These are phyloP conservation scores for Diaphora mendica DNA, from an alignment of 2,888 invertebrate species.

Conservation along the genomic window DNA sequence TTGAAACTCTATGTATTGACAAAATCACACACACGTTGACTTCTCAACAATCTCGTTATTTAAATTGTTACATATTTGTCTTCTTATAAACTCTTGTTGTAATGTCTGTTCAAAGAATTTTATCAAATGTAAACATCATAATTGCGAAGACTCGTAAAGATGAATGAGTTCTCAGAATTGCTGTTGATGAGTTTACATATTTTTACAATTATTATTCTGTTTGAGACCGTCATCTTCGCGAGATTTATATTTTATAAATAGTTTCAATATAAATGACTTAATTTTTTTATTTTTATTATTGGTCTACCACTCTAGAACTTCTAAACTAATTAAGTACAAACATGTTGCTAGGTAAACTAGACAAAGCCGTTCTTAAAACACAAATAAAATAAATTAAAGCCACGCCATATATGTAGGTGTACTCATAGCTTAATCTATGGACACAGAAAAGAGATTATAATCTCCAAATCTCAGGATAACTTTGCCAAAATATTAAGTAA, in stretches of 20 bases:
- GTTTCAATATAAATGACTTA: not conserved
- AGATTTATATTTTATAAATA: not conserved
- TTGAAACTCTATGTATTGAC: not conserved
- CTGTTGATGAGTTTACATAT: not conserved
- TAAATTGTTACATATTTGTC: not conserved
- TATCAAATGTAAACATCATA: conserved; percentile 8
- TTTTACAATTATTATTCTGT: not conserved
- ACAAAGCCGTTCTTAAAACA: not conserved
- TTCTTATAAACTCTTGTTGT: not conserved
- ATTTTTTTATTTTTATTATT: not conserved
- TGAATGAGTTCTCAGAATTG: not conserved
- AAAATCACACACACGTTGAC: not conserved
- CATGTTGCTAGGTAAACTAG: not conserved
- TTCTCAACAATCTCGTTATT: not conserved
- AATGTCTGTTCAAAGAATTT: not conserved
- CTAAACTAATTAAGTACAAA: not conserved
- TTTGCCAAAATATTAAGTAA: conserved; percentile 7
- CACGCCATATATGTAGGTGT: not conserved
- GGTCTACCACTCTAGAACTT: not conserved
- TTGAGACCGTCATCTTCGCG: not conserved
- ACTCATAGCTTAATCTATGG: not conserved
- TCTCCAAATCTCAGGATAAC: not conserved
- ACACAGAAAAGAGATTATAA: not conserved
- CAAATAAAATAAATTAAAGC: not conserved
- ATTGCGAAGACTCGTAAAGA: conserved; percentile 1